These are phyloP conservation scores for Cardiocondyla obscurior DNA, from an alignment of 1,140 invertebrate species.

Conservation along the genomic window DNA sequence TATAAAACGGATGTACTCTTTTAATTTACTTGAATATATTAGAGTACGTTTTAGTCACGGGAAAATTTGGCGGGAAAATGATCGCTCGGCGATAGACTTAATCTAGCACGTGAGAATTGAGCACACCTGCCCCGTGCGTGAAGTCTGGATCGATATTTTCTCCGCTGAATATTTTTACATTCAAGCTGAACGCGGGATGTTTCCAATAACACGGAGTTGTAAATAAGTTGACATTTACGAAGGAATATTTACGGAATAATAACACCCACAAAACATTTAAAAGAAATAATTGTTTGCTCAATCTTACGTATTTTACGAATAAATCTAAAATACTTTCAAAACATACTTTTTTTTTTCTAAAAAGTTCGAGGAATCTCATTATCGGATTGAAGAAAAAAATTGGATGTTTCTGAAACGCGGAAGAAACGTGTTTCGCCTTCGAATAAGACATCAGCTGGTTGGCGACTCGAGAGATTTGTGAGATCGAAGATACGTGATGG, in stretches of 20 bases:
- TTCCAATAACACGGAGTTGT: neutral
- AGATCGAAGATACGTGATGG: conserved; percentile 69
- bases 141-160: conserved; percentile 64
- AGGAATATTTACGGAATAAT: neutral
- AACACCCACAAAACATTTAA: neutral
- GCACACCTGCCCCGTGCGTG: conserved; percentile 61
- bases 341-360: no score
- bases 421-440: neutral
- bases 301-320: neutral
- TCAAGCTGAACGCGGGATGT: neutral
- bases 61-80: conserved; percentile 2
- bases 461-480: conserved; percentile 30
- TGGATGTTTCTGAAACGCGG: neutral
- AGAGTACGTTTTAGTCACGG: neutral
- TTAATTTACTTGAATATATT: no score
- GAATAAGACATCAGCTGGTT: neutral
- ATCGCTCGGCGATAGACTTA: neutral
- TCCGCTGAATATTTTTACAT: conserved; percentile 35
- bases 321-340: neutral
- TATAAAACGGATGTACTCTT: neutral
- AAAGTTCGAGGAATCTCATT: neutral
- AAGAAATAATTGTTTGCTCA: neutral
- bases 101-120: conserved; percentile 54
- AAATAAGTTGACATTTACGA: neutral
- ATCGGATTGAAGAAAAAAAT: neutral